Percentiles rank a stretch among this genome's conserved stretches.
Conservation (phyloP, 2,797 vertebrate species). For the Margarornis squamiger region DNA sequence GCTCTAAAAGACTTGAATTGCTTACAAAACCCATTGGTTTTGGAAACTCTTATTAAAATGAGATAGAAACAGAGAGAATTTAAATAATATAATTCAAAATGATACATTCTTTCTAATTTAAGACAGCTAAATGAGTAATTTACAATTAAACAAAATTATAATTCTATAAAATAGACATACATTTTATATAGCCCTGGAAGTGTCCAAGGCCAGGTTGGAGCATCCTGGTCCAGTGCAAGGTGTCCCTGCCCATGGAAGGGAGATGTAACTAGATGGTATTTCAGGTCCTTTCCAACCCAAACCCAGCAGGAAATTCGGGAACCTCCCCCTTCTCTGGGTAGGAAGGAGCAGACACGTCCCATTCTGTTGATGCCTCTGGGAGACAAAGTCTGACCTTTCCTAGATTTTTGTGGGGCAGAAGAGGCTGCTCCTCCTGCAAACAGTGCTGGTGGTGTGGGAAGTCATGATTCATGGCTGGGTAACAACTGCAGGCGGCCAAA, state of each 20-base stretch:
- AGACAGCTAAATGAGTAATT: too few relatives aligned
- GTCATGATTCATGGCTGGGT: neutral
- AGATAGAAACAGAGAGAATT: neutral
- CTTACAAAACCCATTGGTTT: neutral
- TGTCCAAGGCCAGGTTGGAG: neutral
- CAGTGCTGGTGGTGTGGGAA: neutral
- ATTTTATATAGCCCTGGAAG: neutral
- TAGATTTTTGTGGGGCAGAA: neutral
- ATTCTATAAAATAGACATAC: too few relatives aligned
- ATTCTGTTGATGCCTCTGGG: neutral
- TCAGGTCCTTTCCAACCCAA: neutral
- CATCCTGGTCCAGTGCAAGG: neutral
- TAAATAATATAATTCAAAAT: neutral
- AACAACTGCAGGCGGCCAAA: neutral
- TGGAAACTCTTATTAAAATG: neutral
- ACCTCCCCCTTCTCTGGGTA: neutral
- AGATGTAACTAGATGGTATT: neutral
- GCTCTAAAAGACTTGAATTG: too few relatives aligned
- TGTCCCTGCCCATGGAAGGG: neutral
- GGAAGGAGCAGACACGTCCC: neutral
- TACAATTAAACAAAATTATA: too few relatives aligned
- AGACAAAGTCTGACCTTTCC: neutral
- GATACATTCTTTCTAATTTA: neutral
- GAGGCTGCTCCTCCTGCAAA: neutral
- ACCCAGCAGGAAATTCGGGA: neutral